These are phyloP conservation scores for Lutraria rhynchaena DNA, from an alignment of 1,140 invertebrate species.

Conservation along the genomic window DNA sequence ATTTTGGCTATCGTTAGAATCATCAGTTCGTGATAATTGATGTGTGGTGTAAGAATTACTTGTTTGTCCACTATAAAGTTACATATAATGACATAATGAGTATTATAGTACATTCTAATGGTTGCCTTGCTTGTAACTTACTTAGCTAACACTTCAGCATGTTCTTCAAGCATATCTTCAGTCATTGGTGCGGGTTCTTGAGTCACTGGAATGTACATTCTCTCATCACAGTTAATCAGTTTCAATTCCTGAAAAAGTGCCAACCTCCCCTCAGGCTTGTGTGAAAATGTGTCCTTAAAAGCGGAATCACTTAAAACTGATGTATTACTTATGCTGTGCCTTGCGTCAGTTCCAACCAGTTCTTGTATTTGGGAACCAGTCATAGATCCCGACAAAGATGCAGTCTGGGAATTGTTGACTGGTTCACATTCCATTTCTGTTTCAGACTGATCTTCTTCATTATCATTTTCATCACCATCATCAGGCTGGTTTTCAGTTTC, in stretches of 20 bases:
- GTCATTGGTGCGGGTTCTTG: slow-evolving; percentile 98
- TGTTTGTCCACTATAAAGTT: too few species aligned
- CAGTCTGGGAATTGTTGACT: slow-evolving; percentile 24
- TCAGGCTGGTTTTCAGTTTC: slow-evolving; percentile 2
- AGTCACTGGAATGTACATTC: slow-evolving; percentile 93
- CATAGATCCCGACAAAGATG: slow-evolving; percentile 38
- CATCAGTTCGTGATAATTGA: too few species aligned
- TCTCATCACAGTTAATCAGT: slow-evolving; percentile 76
- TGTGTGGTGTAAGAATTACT: too few species aligned
- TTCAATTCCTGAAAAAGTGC: slow-evolving; percentile 84
- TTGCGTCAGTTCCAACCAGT: background rate
- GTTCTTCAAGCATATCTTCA: slow-evolving; percentile 97
- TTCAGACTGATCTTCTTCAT: slow-evolving; percentile 44
- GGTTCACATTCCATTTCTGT: slow-evolving; percentile 50
- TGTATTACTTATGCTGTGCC: slow-evolving; percentile 34
- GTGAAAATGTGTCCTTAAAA: slow-evolving; percentile 68
- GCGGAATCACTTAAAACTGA: slow-evolving; percentile 62
- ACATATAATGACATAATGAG: too few species aligned
- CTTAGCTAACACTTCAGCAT: slow-evolving; percentile 92
- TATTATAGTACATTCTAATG: too few species aligned
- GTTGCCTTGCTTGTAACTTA: too few species aligned
- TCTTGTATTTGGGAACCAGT: slow-evolving; percentile 41
- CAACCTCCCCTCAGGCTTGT: slow-evolving; percentile 87
- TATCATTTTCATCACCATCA: slow-evolving; percentile 5
- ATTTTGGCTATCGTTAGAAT: too few species aligned